These are phyloP conservation scores for Petrolisthes manimaculis DNA, from an alignment of 2,888 invertebrate species.

Conservation along the genomic window DNA sequence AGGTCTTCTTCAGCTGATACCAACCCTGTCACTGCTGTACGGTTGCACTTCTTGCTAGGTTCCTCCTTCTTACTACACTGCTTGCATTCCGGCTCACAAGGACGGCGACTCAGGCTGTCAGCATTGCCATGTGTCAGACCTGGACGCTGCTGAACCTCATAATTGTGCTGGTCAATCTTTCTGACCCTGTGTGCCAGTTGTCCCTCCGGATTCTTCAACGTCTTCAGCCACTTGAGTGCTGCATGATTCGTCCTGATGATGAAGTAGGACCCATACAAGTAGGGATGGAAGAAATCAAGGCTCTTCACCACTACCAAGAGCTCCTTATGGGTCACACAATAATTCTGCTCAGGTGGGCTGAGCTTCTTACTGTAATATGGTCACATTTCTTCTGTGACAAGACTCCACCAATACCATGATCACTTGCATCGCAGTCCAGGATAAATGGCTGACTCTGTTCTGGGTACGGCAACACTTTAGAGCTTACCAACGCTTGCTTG, in stretches of 20 bases:
- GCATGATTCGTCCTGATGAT: neutral
- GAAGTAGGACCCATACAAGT: neutral
- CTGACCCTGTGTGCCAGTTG: too few relatives aligned
- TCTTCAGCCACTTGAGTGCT: too few relatives aligned
- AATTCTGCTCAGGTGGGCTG: conserved; percentile 76
- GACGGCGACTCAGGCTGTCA: neutral
- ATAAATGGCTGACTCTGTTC: too few relatives aligned
- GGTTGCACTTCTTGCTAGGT: neutral
- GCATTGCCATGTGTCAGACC: neutral
- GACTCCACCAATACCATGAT: neutral
- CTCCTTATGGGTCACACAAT: neutral
- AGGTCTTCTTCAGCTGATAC: neutral
- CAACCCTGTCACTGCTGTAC: neutral
- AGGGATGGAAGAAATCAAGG: conserved; percentile 13
- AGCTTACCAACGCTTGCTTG: neutral
- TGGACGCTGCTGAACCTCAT: neutral
- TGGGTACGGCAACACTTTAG: neutral
- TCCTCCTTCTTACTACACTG: neutral
- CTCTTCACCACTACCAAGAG: neutral
- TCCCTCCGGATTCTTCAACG: too few relatives aligned
- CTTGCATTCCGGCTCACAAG: neutral
- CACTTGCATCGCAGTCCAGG: too few relatives aligned
- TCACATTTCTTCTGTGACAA: conserved; percentile 34
- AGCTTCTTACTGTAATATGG: conserved; percentile 86
- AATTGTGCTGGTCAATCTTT: too few relatives aligned